Conservation (phyloP, 2,888 invertebrate species). For the Priocnemis perturbator region DNA sequence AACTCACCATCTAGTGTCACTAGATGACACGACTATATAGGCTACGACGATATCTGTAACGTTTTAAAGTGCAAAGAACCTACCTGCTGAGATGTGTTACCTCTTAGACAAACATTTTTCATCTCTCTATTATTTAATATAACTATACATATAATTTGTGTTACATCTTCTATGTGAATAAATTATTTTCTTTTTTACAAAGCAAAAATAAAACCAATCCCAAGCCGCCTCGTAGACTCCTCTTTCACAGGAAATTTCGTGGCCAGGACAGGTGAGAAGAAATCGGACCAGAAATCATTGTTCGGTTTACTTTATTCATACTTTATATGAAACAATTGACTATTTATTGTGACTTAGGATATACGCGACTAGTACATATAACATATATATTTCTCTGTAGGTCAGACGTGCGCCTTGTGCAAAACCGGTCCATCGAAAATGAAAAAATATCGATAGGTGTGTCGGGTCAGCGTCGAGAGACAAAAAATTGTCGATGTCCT, state of each 20-base stretch:
- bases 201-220: too few species aligned
- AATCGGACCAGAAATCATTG: constrained; percentile 19
- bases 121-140: constrained; percentile 30
- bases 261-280: neutral
- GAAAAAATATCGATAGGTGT: neutral
- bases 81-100: constrained; percentile 28
- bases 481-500: constrained; percentile 5
- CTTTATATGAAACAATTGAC: constrained; percentile 72
- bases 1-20: too few species aligned
- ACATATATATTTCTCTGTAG: constrained; percentile 63
- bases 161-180: constrained; percentile 53
- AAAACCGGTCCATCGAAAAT: constrained; percentile 42
- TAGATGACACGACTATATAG: too few species aligned
- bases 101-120: constrained; percentile 33
- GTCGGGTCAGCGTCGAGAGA: constrained; percentile 11
- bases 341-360: constrained; percentile 69
- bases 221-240: too few species aligned
- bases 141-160: constrained; percentile 44
- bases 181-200: constrained; percentile 45
- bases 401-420: constrained; percentile 57
- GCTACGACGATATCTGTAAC: too few species aligned
- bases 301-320: constrained; percentile 60
- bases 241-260: neutral
- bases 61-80: too few species aligned
- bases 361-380: constrained; percentile 63